Base-by-base conservation (phyloP, 2,888 invertebrate species). In the Nymphalis urticae region DNA sequence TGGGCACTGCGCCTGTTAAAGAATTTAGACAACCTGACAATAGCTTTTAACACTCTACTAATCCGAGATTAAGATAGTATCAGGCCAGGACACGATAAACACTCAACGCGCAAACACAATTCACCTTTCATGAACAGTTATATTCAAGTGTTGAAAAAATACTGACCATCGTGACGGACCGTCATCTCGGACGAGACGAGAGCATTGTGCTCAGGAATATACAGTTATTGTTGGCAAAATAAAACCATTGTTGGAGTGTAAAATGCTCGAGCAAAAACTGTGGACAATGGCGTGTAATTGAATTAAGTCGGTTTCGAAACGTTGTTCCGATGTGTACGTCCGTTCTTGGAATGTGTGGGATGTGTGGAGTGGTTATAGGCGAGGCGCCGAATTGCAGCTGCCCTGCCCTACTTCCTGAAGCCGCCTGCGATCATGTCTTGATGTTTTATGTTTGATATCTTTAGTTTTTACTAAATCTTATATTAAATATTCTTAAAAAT, bases 171-270 rank as follows among this genome's bases (percentile, higher is more conserved):
- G 70, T 77, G 78, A 78, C 72, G 73, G 74, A 73, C 75, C 77
- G 77, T 82, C 82, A 76, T 72, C 80, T 77, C 75, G 79, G 77
- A 79, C 79, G 77, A 79, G 75, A 72, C 21, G 72, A 76, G 74
- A 75, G 74, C 73, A 78, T 82, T 80, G 79, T 85, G 77, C 79
- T 71, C 77, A 64, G 76, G 79, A 84, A 82, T 84, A 51, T 63
- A 89, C 89, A 87, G 90, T 90, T 90, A 91, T 88, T 92, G 89
- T 92, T 91, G 90, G 82, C 89, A 87, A 91, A 92, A 92, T 90
- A 90, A 84, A 79, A 75, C 80, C 77, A 85, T 90, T 91, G 88
- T 89, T 81, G 79, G 72, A 69, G 76, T 81, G 79, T 82, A 79
- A 79, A 75, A 81, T 79, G 64, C 64, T 62, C 77, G 78, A 77